A percentile compares a stretch with the other conserved stretches of the same genome.
phyloP scores from a whole-genome alignment of 2,888 invertebrate species.

The Pardosa pseudoannulata region DNA sequence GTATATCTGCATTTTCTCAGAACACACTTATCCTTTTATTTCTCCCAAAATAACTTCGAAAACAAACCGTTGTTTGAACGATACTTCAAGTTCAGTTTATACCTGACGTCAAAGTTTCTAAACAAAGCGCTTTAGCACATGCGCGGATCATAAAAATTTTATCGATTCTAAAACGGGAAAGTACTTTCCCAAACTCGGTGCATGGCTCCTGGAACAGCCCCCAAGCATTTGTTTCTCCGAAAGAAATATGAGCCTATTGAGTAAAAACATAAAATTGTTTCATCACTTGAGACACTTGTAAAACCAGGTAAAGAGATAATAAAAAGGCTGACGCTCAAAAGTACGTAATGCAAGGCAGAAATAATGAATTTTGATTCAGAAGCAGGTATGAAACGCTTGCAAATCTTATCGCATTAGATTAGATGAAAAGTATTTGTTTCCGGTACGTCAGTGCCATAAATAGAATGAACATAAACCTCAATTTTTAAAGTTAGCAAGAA shows the following conservation, averaged over 20 bases:
- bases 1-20: too few relatives aligned
- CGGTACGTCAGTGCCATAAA: too few relatives aligned
- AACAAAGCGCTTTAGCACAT: neutral
- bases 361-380: neutral
- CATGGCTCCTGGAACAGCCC: neutral
- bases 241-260: neutral
- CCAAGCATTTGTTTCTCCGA: neutral
- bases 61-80: conserved; percentile 8
- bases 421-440: too few relatives aligned
- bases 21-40: neutral
- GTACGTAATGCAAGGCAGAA: neutral
- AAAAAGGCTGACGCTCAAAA: neutral
- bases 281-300: conserved; percentile 10
- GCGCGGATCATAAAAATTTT: conserved; percentile 17
- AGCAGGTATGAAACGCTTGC: neutral
- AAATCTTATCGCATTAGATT: neutral
- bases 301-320: neutral
- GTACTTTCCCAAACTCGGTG: neutral
- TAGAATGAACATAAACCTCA: too few relatives aligned
- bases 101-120: conserved; percentile 13
- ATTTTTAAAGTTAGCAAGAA: too few relatives aligned
- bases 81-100: conserved; percentile 8
- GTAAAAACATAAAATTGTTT: neutral
- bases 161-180: conserved; percentile 15
- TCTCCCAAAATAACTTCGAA: neutral